A percentile compares a stretch with the other conserved stretches of the same genome.
phyloP scores from a whole-genome alignment of 2,113 vertebrate genomes.

The Guaruba guarouba region DNA sequence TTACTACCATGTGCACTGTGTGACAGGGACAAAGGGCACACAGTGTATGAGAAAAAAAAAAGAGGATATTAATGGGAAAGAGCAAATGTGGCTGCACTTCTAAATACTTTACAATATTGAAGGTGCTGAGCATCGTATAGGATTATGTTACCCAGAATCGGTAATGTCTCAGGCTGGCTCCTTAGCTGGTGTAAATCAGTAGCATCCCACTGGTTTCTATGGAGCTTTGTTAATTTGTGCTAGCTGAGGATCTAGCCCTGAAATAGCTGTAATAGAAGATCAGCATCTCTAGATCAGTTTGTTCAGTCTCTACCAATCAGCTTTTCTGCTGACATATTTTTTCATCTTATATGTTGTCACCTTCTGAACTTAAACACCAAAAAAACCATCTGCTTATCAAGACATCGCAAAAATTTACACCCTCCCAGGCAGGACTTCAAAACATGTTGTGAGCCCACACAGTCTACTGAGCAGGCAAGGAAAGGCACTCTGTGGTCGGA shows the following conservation, averaged over 20 bases:
- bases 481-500: accelerated
- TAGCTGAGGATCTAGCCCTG: not conserved
- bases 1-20: not conserved
- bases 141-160: not conserved
- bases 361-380: slow-evolving; percentile 33
- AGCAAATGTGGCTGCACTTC: not conserved
- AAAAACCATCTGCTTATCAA: not conserved
- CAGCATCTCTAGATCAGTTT: not conserved
- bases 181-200: slow-evolving; percentile 31
- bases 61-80: not conserved
- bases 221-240: not conserved
- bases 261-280: slow-evolving; percentile 27
- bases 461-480: not conserved
- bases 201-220: not conserved
- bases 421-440: slow-evolving; percentile 24
- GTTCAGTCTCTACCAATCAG: not conserved
- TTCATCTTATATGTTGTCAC: not conserved
- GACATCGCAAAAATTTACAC: slow-evolving; percentile 45
- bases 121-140: not conserved
- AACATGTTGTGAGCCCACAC: not conserved
- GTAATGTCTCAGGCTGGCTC: not conserved
- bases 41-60: not conserved
- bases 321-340: not conserved
- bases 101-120: not conserved
- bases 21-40: not conserved